Percentiles rank a stretch among this genome's conserved stretches.
phyloP scores from a whole-genome alignment of 2,888 invertebrate genomes.

The Alitta virens region DNA sequence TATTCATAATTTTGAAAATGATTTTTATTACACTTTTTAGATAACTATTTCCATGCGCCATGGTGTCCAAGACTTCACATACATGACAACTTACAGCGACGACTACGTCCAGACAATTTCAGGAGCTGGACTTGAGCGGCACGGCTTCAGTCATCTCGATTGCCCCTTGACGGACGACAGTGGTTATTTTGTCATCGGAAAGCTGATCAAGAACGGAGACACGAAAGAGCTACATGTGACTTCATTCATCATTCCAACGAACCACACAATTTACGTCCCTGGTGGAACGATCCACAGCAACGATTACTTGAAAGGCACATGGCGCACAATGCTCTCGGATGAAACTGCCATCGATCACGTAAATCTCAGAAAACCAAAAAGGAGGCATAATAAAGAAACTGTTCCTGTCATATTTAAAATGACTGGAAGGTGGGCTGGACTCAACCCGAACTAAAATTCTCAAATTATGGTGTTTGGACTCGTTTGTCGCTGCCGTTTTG shows the following conservation, averaged over 20 bases:
- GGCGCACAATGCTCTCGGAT: slow-evolving; percentile 33
- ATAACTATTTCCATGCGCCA: slow-evolving; percentile 28
- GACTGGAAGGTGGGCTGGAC: too few species aligned
- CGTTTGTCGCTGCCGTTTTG: too few species aligned
- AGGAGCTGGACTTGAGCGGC: slow-evolving; percentile 30
- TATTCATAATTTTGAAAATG: too few species aligned
- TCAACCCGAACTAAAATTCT: too few species aligned
- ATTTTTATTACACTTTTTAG: background rate
- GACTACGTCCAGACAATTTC: slow-evolving; percentile 26
- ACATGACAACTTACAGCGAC: slow-evolving; percentile 28
- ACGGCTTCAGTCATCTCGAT: slow-evolving; percentile 33
- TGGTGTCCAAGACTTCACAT: slow-evolving; percentile 33
- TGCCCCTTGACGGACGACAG: slow-evolving; percentile 30
- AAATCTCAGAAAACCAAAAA: slow-evolving; percentile 7
- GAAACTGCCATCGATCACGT: slow-evolving; percentile 33
- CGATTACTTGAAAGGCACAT: slow-evolving; percentile 29
- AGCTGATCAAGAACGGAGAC: slow-evolving; percentile 17
- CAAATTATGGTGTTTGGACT: too few species aligned
- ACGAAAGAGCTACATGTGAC: slow-evolving; percentile 18
- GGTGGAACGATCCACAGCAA: slow-evolving; percentile 22
- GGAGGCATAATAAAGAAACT: background rate
- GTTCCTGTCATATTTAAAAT: background rate
- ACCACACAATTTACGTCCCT: slow-evolving; percentile 23
- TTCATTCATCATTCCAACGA: slow-evolving; percentile 22
- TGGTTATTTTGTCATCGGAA: slow-evolving; percentile 31